A percentile compares a stretch with the other conserved stretches of the same genome.
phyloP scores from a whole-genome alignment of 1,140 invertebrate genomes.

The Anthonomus grandis region DNA sequence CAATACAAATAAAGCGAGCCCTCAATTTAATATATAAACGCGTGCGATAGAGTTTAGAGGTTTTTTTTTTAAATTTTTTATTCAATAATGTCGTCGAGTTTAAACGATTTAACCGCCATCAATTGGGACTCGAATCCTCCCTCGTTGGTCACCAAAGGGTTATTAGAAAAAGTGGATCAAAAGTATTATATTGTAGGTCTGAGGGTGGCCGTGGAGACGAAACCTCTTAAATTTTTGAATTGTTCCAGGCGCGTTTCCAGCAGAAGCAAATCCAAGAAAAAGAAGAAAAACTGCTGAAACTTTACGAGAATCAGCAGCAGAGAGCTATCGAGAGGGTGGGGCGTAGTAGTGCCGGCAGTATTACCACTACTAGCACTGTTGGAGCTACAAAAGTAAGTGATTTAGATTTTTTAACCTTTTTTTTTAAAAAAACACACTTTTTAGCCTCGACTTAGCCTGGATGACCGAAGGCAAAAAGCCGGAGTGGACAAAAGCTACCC shows the following conservation, averaged over 20 bases:
- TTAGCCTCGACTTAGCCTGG: constrained; percentile 72
- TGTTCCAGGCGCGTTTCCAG: constrained; percentile 66
- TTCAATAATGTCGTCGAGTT: too few relatives aligned
- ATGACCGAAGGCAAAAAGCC: constrained; percentile 65
- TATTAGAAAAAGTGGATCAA: neutral
- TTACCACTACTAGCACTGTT: constrained; percentile 34
- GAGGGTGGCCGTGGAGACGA: neutral
- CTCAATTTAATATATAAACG: too few relatives aligned
- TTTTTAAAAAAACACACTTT: neutral
- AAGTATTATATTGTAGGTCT: neutral
- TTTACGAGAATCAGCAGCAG: constrained; percentile 69
- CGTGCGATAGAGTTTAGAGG: too few relatives aligned
- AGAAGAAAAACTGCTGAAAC: constrained; percentile 65
- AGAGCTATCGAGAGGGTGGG: constrained; percentile 62
- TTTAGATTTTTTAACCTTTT: constrained; percentile 1
- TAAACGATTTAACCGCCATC: too few relatives aligned
- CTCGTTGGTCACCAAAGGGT: too few relatives aligned
- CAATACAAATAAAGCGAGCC: too few relatives aligned
- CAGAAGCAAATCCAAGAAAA: constrained; percentile 70
- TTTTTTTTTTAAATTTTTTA: too few relatives aligned
- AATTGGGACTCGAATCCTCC: too few relatives aligned
- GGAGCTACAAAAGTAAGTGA: constrained; percentile 45
- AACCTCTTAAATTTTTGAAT: neutral
- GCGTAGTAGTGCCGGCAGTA: constrained; percentile 58
- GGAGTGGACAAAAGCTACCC: constrained; percentile 80